Base-by-base conservation (phyloP, 2,797 vertebrate genomes). In the Diplodus sargus region DNA sequence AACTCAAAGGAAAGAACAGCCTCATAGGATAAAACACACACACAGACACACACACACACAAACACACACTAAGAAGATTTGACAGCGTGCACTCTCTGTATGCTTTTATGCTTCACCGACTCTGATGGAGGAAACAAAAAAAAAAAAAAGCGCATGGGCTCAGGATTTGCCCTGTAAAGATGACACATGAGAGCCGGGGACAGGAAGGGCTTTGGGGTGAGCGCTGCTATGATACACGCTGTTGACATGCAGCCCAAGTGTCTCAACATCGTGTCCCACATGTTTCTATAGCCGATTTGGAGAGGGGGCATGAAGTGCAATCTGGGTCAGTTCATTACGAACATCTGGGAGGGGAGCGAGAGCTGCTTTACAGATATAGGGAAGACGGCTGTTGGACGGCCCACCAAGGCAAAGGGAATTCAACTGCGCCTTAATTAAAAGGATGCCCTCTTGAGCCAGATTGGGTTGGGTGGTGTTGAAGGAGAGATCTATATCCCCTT, bases 281-380 rank as follows among this genome's bases (percentile, higher is more conserved):
- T 85, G 89, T 85, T 87, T 81, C 80, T 72, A 84, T 86, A 87
- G 82, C 85, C 65, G 90, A 87, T 92, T 93, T 90, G 90, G 84
- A 88, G 86, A 79, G 43, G 74, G 79, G 86, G 79, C 85, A 90
- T 84, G 74, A 90, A 92, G 91, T 79, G 84, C 87, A 85, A 95
- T 94, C 91, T 94, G 90, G 93, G 94, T 95, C 92, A 94, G 81
- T 85, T 92, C 89, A 89, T 93, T 85, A 85, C 4, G 63, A 93
- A 91, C 85, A 90, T 92, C 87, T 90, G 90, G 85, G 89, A 68
- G 70, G 70, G 75, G 69, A 78, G 69, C 1, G 11, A 59, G 77
- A 76, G 86, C 84, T 89, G 81, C 83, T 91, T 82, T 86, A 70
- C 76, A 83, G 71, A 88, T 57, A 78, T 5, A 74, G 72, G 74